Percentiles rank a stretch among this genome's conserved stretches.
Conservation (phyloP, 2,113 vertebrate species). For the Noctilio leporinus region DNA sequence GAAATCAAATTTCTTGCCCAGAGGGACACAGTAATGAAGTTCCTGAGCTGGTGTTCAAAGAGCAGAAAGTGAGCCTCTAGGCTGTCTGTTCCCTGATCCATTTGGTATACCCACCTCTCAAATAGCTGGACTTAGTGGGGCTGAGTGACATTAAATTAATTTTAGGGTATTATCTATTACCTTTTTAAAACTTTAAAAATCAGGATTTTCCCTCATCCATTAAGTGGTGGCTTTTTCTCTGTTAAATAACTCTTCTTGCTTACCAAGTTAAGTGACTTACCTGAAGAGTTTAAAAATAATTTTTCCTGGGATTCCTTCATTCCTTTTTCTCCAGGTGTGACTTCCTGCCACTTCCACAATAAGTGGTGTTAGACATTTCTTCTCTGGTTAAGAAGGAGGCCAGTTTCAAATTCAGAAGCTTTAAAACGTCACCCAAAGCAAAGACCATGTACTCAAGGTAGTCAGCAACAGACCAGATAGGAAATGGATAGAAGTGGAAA, state of each 20-base stretch:
- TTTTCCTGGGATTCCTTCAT: not conserved
- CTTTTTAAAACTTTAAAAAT: constrained; percentile 3
- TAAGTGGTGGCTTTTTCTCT: not conserved
- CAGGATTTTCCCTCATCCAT: not conserved
- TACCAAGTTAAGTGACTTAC: not conserved
- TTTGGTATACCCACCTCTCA: not conserved
- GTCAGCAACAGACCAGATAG: not conserved
- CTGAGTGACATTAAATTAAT: not conserved
- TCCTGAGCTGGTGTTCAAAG: not conserved
- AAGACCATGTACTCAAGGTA: not conserved
- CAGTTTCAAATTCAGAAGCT: not conserved
- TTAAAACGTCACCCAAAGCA: not conserved
- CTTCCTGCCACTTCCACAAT: not conserved
- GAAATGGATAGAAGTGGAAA: not conserved
- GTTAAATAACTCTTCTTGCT: constrained; percentile 30
- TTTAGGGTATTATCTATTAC: not conserved
- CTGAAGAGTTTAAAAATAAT: not conserved
- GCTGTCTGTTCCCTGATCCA: not conserved
- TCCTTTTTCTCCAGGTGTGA: not conserved
- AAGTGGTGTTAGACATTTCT: not conserved
- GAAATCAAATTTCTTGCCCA: not conserved
- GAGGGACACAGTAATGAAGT: not conserved
- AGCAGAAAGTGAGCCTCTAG: not conserved
- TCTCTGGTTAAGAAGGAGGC: not conserved
- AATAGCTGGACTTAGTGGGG: not conserved